Conservation (phyloP, 2,888 invertebrate species). For the Oxytorus armatus region DNA sequence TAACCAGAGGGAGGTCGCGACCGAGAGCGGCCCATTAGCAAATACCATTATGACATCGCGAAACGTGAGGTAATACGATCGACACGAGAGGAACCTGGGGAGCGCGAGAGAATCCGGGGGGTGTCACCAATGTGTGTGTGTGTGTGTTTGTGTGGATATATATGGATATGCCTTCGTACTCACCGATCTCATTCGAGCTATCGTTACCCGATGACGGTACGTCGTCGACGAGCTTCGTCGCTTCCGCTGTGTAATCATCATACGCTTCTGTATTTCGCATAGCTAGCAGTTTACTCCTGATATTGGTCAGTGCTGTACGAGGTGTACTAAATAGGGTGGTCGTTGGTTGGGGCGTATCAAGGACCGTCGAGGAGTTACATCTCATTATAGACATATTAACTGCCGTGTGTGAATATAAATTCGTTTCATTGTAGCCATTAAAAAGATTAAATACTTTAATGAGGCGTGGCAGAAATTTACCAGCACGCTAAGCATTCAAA, state of each 20-base stretch:
- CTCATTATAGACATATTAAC: too few species aligned
- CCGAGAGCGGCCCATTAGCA: constrained; percentile 72
- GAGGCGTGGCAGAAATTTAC: too few species aligned
- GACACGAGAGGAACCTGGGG: constrained; percentile 65
- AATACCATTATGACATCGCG: constrained; percentile 75
- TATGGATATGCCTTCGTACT: constrained; percentile 11
- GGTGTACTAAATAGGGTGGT: constrained; percentile 19
- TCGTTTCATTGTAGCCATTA: too few species aligned
- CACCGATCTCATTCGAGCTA: constrained; percentile 67
- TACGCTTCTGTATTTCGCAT: constrained; percentile 68
- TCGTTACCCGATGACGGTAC: constrained; percentile 78
- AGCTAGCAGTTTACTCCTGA: constrained; percentile 51
- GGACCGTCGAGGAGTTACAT: too few species aligned
- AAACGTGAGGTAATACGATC: constrained; percentile 71
- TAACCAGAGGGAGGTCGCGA: constrained; percentile 42
- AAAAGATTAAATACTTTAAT: too few species aligned
- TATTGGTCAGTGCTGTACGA: constrained; percentile 37
- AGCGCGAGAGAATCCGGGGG: too few species aligned
- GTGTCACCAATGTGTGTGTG: too few species aligned
- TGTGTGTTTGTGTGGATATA: constrained; percentile 23
- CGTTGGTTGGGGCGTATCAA: background rate
- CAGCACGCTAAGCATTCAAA: too few species aligned
- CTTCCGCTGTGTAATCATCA: constrained; percentile 78
- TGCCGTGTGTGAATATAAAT: too few species aligned
- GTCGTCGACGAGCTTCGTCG: constrained; percentile 69